Evolutionary conservation across 2,113 vertebrate species (phyloP).

Genomic region (Corydoras sp.): DNA sequence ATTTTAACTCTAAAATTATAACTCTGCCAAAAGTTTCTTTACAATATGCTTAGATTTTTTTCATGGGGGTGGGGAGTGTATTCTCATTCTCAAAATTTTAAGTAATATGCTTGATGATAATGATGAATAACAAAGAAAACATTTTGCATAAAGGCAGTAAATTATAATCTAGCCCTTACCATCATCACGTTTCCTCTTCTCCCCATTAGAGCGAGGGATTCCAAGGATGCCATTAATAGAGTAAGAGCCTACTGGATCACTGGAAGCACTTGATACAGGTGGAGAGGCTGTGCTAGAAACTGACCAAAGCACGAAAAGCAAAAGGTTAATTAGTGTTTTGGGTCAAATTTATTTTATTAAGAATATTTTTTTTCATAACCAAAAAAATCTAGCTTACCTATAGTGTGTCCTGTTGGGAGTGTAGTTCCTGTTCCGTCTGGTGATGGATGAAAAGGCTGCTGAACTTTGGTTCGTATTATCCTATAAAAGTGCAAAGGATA

Average conservation of each 20-base stretch:
- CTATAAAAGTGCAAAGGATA: slow-evolving; percentile 68
- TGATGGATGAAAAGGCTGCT: slow-evolving; percentile 98
- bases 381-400: slow-evolving; percentile 73
- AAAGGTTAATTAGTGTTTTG: slow-evolving; percentile 32
- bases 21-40: too few species aligned
- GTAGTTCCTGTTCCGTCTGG: slow-evolving; percentile 84
- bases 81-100: too few species aligned
- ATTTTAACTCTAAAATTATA: too few species aligned
- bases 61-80: too few species aligned
- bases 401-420: slow-evolving; percentile 91
- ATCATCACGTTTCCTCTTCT: slow-evolving; percentile 99
- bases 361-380: background rate
- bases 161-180: slow-evolving; percentile 73
- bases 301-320: slow-evolving; percentile 69
- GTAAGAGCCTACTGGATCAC: slow-evolving; percentile 98
- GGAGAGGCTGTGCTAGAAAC: slow-evolving; percentile 97
- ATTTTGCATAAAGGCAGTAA: slow-evolving; percentile 44
- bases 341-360: background rate
- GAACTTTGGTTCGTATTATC: slow-evolving; percentile 99
- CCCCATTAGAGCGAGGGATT: slow-evolving; percentile 97
- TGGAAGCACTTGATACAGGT: slow-evolving; percentile 97
- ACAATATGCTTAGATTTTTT: too few species aligned
- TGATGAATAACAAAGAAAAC: too few species aligned
- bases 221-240: slow-evolving; percentile 99
- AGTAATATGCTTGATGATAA: too few species aligned